Conservation (phyloP, 2,888 invertebrate species). For the Odontocerum albicorne region DNA sequence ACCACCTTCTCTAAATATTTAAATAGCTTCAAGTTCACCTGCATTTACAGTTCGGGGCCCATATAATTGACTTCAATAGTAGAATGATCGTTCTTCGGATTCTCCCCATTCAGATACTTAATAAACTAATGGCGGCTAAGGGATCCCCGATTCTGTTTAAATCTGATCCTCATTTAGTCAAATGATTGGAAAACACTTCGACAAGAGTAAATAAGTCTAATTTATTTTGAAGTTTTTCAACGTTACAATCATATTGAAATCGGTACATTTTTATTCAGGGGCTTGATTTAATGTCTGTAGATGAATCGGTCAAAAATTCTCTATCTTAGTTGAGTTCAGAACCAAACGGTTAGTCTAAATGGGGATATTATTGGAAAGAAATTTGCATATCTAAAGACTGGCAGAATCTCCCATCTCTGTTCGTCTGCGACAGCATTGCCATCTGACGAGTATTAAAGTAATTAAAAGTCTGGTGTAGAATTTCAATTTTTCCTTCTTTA, state of each 20-base stretch:
- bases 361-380: conserved; percentile 33
- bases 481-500: conserved; percentile 27
- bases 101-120: conserved; percentile 23
- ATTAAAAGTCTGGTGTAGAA: conserved; percentile 34
- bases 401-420: conserved; percentile 11
- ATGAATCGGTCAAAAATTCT: too few relatives aligned
- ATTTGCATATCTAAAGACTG: conserved; percentile 36
- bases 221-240: background rate
- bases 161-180: background rate
- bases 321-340: conserved; percentile 17
- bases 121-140: conserved; percentile 26
- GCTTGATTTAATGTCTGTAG: background rate
- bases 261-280: background rate
- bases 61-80: conserved; percentile 18
- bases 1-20: too few relatives aligned
- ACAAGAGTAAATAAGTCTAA: conserved; percentile 1
- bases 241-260: background rate
- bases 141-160: conserved; percentile 21
- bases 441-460: conserved; percentile 33
- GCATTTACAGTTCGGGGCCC: too few relatives aligned
- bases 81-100: conserved; percentile 2
- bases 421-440: conserved; percentile 21
- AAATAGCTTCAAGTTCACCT: too few relatives aligned
- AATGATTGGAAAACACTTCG: background rate
- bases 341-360: conserved; percentile 15